Evolutionary conservation across 2,888 invertebrate genomes (phyloP), one percentile per base, ranked within the genome.

Genomic region (Tetranychus piercei): DNA sequence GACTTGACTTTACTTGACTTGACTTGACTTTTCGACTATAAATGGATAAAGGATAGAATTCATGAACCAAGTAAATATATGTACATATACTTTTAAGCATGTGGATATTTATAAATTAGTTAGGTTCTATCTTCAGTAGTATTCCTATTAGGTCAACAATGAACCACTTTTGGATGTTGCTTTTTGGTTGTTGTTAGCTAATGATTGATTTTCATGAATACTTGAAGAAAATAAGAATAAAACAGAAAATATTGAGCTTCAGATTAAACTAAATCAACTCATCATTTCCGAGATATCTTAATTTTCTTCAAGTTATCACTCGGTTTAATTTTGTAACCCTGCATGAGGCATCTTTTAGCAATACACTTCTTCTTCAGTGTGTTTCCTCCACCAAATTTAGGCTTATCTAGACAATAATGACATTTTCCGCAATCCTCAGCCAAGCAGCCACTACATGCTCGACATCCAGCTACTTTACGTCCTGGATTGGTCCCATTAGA

Each of bases 381-480:
- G 64, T 73, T 73, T 45, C n/a, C 43, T 9, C 76, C 76, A 43
- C 76, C 76, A 45, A 72, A 74, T 72, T 76, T 76, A 23, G 76
- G 76, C 65, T 76, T 76, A 22, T 76, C 76, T 70, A 74, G 66
- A 76, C 76, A 76, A 44, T 76, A 76, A 23, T 72, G 45, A 45
- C 76, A 76, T 44, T 71, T 72, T 11, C 76, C 76, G 67, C 76
- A 76, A 69, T 76, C 76, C n/a, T 76, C 74, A 23, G 72, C 72
- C 18, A 76, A 71, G 64, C 76, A 76, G 18, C 76, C 76, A 6
- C 45, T 44, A 74, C 76, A 76, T 43, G 55, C 69, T 20, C 73
- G 66, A 18, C 76, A 76, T 18, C 74, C 76, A 43, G 71, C 71
- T 11, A 18, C 34, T 71, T 71, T 71, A n/a, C 71, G 20, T 44